Conservation (phyloP, 2,888 invertebrate species). For the Schizotus pectinicornis region DNA sequence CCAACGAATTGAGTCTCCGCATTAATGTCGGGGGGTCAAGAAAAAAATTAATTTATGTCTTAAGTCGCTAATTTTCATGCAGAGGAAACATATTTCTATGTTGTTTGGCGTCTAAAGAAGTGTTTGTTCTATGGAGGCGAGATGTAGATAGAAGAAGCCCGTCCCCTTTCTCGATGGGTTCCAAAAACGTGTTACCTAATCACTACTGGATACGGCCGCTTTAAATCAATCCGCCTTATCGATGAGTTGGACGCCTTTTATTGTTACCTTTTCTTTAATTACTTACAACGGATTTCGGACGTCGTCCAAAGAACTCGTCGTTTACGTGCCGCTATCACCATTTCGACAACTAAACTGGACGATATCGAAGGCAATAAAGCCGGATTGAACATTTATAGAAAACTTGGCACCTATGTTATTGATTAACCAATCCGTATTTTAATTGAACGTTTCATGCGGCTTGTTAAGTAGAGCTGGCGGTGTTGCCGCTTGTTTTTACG, state of each 20-base stretch:
- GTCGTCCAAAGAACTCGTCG: slow-evolving; percentile 31
- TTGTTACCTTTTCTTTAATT: slow-evolving; percentile 57
- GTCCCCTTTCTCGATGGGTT: slow-evolving; percentile 16
- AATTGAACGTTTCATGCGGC: slow-evolving; percentile 29
- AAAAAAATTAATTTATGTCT: slow-evolving; percentile 15
- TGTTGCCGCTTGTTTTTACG: slow-evolving; percentile 25
- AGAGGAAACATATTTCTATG: slow-evolving; percentile 15
- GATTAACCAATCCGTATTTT: slow-evolving; percentile 45
- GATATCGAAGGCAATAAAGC: slow-evolving; percentile 47
- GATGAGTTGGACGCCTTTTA: slow-evolving; percentile 52
- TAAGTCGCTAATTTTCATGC: slow-evolving; percentile 7
- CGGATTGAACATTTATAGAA: slow-evolving; percentile 52
- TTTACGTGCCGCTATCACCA: slow-evolving; percentile 21
- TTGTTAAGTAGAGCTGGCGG: slow-evolving; percentile 23
- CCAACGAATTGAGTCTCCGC: slow-evolving; percentile 17
- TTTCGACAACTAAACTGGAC: slow-evolving; percentile 42
- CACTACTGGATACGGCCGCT: slow-evolving; percentile 51
- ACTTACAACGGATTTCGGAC: slow-evolving; percentile 50
- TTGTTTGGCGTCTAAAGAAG: not conserved
- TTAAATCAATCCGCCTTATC: slow-evolving; percentile 55
- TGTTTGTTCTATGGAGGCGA: not conserved
- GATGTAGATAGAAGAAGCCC: slow-evolving; percentile 3
- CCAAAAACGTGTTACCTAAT: slow-evolving; percentile 48
- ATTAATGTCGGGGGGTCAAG: slow-evolving; percentile 6
- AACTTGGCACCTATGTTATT: slow-evolving; percentile 52